phyloP scores from a whole-genome alignment of 2,113 vertebrate genomes.

The Corythaixoides concolor region DNA sequence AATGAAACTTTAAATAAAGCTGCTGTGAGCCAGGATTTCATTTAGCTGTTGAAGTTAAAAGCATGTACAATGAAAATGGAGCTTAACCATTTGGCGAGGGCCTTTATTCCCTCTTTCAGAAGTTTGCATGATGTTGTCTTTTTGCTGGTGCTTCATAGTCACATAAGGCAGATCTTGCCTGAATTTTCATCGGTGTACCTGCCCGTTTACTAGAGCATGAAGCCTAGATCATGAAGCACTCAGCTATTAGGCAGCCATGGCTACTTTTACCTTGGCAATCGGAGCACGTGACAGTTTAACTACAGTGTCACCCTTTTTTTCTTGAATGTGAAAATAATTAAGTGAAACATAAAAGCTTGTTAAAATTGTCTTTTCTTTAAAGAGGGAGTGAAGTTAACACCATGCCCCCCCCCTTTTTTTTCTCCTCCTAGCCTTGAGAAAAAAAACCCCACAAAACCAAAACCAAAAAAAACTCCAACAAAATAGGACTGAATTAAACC shows the following conservation, averaged over 20 bases:
- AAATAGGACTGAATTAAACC: not conserved
- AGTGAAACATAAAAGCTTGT: not conserved
- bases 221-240: not conserved
- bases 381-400: not conserved
- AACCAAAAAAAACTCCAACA: too few species aligned
- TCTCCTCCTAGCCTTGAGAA: not conserved
- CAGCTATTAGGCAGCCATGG: not conserved
- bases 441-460: too few species aligned
- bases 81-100: not conserved
- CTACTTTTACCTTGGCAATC: not conserved
- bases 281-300: not conserved
- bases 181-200: not conserved
- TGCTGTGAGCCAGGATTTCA: not conserved
- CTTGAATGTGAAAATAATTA: not conserved
- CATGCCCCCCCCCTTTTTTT: too few species aligned
- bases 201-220: not conserved
- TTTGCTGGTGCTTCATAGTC: not conserved
- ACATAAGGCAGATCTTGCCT: not conserved
- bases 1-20: constrained; percentile 29
- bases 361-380: not conserved
- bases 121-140: fast-evolving
- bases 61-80: not conserved
- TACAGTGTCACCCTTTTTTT: not conserved
- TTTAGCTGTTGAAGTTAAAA: not conserved
- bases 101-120: not conserved